Evolutionary conservation across 1,140 invertebrate genomes (phyloP), one percentile per base, ranked within the genome.

Genomic region (Asobara japonica): DNA sequence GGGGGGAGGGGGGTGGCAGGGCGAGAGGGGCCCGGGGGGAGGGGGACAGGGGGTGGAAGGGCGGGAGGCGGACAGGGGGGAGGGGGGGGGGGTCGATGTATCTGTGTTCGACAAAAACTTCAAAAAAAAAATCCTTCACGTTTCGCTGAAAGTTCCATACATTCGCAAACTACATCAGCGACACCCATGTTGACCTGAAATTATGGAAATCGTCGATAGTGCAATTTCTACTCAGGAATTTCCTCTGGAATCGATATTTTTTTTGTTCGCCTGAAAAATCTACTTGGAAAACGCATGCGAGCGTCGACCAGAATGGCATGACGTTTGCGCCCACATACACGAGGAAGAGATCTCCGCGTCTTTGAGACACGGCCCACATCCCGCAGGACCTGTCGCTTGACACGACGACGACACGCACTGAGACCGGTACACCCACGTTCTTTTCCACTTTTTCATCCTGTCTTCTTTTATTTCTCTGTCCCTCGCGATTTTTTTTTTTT

Each of bases 371-470:
- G 71, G 75, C 78, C 77, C 79, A 81, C 78, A 75, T 77, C 71
- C 69, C 65, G 66, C 61, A 76, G 77, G 74, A 79, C 78, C 77
- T 78, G 79, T 81, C 78, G 77, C 72, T 75, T 10, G 65, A 67
- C 38, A n/a, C 60, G 29, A 64, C 60, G 69, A 64, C 69, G 60
- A 77, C 72, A 74, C 75, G 69, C 72, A 69, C 62, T 60, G 66
- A 51, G 62, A 73, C 74, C 73, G 69, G 64, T 73, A 69, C 67
- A 56, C 69, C 45, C 30, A 48, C 69, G 51, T 38, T 69, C 67
- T 69, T 56, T 48, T 16, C 30, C 30, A 31, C 22, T 56, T 56
- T 27, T 27, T 69, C 48, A 13, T 25, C 41, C 7, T 51, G 20
- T 48, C 13, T 27, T 36, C 48, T 31, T 36, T 33, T 33, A 22